Evolutionary conservation across 2,888 invertebrate species (phyloP).

Genomic region (Sminthurinus aureus): DNA sequence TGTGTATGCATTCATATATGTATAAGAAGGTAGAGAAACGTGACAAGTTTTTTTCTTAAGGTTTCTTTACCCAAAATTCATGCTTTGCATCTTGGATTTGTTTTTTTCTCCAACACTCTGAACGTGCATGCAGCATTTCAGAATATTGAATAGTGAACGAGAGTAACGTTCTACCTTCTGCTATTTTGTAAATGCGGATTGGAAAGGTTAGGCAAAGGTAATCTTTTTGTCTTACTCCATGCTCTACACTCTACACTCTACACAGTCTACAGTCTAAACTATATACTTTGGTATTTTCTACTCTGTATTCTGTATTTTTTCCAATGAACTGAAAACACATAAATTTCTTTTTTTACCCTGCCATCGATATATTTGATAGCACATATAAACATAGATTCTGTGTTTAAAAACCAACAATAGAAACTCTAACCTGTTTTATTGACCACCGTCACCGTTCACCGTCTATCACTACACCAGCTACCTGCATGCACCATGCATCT

Average conservation of each 20-base stretch:
- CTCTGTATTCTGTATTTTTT: background rate
- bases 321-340: conserved; percentile 29
- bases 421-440: conserved; percentile 12
- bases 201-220: conserved; percentile 11
- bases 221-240: background rate
- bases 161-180: too few relatives aligned
- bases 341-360: conserved; percentile 3
- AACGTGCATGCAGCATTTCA: background rate
- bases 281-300: background rate
- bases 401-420: background rate
- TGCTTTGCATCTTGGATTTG: conserved; percentile 18
- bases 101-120: conserved; percentile 14
- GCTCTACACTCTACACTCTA: too few relatives aligned
- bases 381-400: background rate
- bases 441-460: too few relatives aligned
- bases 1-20: background rate
- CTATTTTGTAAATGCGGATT: background rate
- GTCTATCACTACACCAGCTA: too few relatives aligned
- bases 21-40: conserved; percentile 15
- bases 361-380: background rate
- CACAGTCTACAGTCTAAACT: background rate
- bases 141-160: too few relatives aligned
- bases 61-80: background rate
- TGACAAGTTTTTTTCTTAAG: conserved; percentile 14
- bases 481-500: too few relatives aligned